Base-by-base conservation (phyloP, 2,888 invertebrate species). In the Mesorhabditis belari region DNA sequence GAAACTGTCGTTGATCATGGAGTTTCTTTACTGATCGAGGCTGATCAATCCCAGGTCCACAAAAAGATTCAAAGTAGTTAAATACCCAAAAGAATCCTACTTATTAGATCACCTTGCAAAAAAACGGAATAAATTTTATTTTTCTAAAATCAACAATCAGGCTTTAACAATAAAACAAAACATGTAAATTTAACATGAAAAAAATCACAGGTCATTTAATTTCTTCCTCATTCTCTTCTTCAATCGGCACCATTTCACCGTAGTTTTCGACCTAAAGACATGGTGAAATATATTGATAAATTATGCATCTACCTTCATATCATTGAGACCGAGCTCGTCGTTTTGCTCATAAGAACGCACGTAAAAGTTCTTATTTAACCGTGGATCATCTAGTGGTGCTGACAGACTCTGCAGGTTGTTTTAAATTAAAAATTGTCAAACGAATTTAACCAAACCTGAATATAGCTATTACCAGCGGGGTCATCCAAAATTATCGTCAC, bases 301-400 rank as follows among this genome's bases (percentile, higher is more conserved):
- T n/a, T n/a, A n/a, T n/a, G n/a, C n/a, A n/a, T 94, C 94, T 57
- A 91, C 90, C 83, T 90, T 91, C 87, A 96, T 93, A 81, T 96
- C 94, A 80, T 92, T 94, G 24, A 96, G 82, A 0, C 98, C 98
- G 2, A 98, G 85, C 58, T 91, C 90, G 61, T 98, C 98, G 80
- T 98, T 92, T 81, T 98, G 93, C 6, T 95, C 92, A 77, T 86
- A 89, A 0, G 84, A 86, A 55, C 98, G 85, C 61, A 89, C 89
- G 82, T 95, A 98, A 44, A 87, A 87, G 0, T 85, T 87, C 19
- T 93, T 87, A 64, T 84, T 87, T 67, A 98, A 83, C 63, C 83
- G 80, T 2, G 82, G 82, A 68, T 85, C 85, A 3, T 77, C 77
- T 23, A 83, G 81, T 0, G 83, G 84, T 2, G 75, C 77, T 2